A percentile compares a stretch with the other conserved stretches of the same genome.
Evolutionary conservation across 2,888 invertebrate genomes (phyloP).

Genomic region (Gymnosoma rotundatum): DNA sequence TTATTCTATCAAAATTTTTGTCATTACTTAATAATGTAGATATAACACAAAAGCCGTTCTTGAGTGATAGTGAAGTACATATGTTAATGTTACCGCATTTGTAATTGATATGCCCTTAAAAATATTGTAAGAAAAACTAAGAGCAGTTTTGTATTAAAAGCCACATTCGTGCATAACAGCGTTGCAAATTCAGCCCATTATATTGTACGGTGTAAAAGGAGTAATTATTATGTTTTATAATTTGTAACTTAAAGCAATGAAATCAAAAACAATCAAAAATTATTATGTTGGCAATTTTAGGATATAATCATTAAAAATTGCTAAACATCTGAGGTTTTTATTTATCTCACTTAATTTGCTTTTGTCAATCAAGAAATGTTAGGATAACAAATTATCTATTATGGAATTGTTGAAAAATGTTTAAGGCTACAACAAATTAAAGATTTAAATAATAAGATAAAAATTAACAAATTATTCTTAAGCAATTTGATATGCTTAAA

Average conservation of each 20-base stretch:
- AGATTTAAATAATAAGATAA: not conserved
- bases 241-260: conserved; percentile 59
- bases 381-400: conserved; percentile 35
- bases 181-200: too few species aligned
- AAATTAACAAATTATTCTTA: not conserved
- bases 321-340: not conserved
- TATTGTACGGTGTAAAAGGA: not conserved
- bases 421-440: not conserved
- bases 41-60: too few species aligned
- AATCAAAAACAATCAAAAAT: conserved; percentile 71
- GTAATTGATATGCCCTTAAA: too few species aligned
- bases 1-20: too few species aligned
- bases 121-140: too few species aligned
- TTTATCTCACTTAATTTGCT: too few species aligned
- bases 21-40: too few species aligned
- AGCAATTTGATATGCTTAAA: not conserved
- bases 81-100: too few species aligned
- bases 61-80: too few species aligned
- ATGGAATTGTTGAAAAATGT: conserved; percentile 23
- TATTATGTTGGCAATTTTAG: conserved; percentile 50
- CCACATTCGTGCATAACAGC: too few species aligned
- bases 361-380: not conserved
- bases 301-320: conserved; percentile 23
- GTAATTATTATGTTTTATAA: not conserved
- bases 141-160: too few species aligned